Base-by-base conservation (phyloP, 2,888 invertebrate genomes). In the Dryobotodes eremita region DNA sequence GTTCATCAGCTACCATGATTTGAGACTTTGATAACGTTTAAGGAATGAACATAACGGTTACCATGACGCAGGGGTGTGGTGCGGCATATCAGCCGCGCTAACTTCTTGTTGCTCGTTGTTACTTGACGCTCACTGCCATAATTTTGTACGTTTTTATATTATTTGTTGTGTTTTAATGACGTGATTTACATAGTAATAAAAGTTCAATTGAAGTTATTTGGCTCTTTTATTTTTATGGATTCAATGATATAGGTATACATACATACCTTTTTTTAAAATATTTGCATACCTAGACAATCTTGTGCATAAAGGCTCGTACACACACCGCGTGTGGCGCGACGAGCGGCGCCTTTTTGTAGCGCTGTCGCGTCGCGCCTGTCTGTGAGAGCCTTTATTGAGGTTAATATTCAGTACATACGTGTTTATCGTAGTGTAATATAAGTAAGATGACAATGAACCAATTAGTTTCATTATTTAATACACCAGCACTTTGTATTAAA, bases 51-150 rank as follows among this genome's bases (percentile, higher is more conserved):
- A 74, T 57, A 82, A 77, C 83, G 79, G 83, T 84, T 71, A 85
- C 73, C 20, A 42, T 62, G 72, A 62, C 61, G 42, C 74, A 72
- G 42, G 53, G 77, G 48, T 26, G 42, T 50, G 66, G 57, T 68
- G 64, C 53, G 75, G 42, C 61, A 20, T 53, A 66, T n/a, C 55
- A 77, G 31, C 66, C 62, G 75, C 71, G 55, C 75, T 71, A 31
- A 72, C 53, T 66, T 68, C 55, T 80, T 81, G 83, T 86, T 75
- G 75, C 69, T 86, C 81, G 71, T 86, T 86, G 78, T 85, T 83
- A 73, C 77, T 84, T 86, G 84, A 89, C 83, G 84, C 86, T 83
- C 86, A 93, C 91, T 93, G 94, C 94, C 92, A 93, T 92, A 90
- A 69, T 91, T 91, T 92, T 92, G 70, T 91, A 92, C 89, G 86